Base-by-base conservation (phyloP, 2,113 vertebrate genomes). In the Capra hircus region DNA sequence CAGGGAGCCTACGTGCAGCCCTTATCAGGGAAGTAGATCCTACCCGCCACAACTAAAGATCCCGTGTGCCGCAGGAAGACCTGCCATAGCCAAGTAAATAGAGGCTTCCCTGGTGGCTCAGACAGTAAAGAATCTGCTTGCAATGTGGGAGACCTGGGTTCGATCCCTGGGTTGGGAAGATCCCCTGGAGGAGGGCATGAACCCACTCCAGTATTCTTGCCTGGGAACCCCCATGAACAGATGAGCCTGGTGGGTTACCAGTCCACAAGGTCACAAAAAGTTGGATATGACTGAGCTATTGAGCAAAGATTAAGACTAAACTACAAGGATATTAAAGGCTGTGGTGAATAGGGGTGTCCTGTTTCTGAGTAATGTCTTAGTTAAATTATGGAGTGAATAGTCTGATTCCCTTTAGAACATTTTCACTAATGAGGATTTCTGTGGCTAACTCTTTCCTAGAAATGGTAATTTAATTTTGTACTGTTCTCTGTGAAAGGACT, bases 401-500 rank as follows among this genome's bases (percentile, higher is more conserved):
- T 60, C 23, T 71, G 15, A 87, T 57, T 97, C 33, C 74, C 48
- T 95, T 95, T 17, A 92, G 78, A 91, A 55, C 33, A 43, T 90
- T 78, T 81, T 64, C 40, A 67, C 48, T 84, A 92, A 93, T 93
- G 50, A 96, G 88, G 27, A 82, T 87, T 82, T 95, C 74, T 50
- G 19, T 85, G 57, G 64, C 11, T 95, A 95, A 95, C 1, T 6
- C 33, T 91, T 59, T 59, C 94, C 71, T 88, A 59, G 81, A 87
- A 97, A 96, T 84, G 88, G 60, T 87, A 92, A 95, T 96, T 95
- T 60, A 43, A 14, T 62, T 93, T 53, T 43, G 13, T 55, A 53
- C 21, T 81, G 6, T 88, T 92, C 92, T 97, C 83, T 92, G 71
- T 84, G 78, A 97, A 94, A 89, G 50, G 91, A 83, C 19, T 89